A percentile compares a stretch with the other conserved stretches of the same genome.
Conservation (phyloP, 2,113 vertebrate genomes). For the Bucco capensis region DNA sequence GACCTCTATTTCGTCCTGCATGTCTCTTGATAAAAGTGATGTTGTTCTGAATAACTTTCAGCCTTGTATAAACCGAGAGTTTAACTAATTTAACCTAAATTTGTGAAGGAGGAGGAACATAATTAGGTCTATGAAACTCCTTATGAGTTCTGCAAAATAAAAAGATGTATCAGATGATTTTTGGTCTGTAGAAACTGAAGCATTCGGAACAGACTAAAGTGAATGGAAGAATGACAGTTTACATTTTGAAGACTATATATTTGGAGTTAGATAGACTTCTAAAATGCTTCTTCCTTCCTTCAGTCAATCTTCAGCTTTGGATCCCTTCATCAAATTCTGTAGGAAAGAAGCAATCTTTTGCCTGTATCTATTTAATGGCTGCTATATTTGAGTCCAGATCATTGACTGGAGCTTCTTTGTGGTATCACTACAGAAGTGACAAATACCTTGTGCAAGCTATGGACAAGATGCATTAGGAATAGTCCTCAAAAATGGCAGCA, state of each 20-base stretch:
- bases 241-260: not conserved
- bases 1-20: not conserved
- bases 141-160: not conserved
- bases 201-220: not conserved
- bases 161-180: not conserved
- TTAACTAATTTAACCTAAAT: not conserved
- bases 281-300: not conserved
- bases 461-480: not conserved
- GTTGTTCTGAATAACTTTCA: not conserved
- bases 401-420: not conserved
- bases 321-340: not conserved
- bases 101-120: not conserved
- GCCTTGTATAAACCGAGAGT: not conserved
- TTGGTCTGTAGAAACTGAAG: not conserved
- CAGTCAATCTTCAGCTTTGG: not conserved
- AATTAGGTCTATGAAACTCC: not conserved
- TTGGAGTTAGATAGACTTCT: not conserved
- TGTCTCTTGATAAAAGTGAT: not conserved
- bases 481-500: not conserved
- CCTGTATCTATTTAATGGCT: not conserved
- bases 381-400: not conserved
- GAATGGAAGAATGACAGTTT: not conserved
- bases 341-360: not conserved
- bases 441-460: not conserved
- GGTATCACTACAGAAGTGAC: not conserved